phyloP scores from a whole-genome alignment of 2,888 invertebrate species.

The Copidosoma aretas region DNA sequence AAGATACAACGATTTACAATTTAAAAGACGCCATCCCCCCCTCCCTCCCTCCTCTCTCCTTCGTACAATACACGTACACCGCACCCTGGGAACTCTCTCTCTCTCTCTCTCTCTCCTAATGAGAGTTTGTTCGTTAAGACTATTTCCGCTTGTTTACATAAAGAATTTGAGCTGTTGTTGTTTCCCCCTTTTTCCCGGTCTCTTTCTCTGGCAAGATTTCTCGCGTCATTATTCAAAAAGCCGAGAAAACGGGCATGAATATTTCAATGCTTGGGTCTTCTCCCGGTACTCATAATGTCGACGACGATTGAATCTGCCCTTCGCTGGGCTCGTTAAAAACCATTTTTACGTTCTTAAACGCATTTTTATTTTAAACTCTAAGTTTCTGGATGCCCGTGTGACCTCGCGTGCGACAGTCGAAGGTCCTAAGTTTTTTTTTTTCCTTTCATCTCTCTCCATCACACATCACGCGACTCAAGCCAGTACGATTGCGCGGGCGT shows the following conservation, averaged over 20 bases:
- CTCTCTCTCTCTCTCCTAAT: no score
- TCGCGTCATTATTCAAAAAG: neutral
- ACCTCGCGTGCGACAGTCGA: no score
- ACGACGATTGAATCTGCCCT: no score
- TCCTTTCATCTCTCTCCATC: no score
- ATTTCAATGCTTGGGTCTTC: neutral
- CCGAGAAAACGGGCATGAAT: neutral
- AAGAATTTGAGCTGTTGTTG: constrained; percentile 1
- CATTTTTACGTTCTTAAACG: no score
- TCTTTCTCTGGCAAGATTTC: constrained; percentile 7
- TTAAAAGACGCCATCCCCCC: neutral
- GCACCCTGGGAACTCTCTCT: no score
- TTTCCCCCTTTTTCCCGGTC: neutral
- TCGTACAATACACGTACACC: no score
- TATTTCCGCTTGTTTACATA: neutral
- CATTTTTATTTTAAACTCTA: no score
- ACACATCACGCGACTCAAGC: neutral
- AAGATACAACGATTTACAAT: constrained; percentile 12
- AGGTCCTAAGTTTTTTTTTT: no score
- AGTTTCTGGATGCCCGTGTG: no score
- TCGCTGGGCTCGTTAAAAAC: no score
- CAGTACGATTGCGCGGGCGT: neutral
- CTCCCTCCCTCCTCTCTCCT: neutral
- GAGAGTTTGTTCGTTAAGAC: constrained; percentile 3
- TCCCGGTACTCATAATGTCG: no score